Evolutionary conservation across 2,888 invertebrate species (phyloP).

Genomic region (Strigamia transsilvanica): DNA sequence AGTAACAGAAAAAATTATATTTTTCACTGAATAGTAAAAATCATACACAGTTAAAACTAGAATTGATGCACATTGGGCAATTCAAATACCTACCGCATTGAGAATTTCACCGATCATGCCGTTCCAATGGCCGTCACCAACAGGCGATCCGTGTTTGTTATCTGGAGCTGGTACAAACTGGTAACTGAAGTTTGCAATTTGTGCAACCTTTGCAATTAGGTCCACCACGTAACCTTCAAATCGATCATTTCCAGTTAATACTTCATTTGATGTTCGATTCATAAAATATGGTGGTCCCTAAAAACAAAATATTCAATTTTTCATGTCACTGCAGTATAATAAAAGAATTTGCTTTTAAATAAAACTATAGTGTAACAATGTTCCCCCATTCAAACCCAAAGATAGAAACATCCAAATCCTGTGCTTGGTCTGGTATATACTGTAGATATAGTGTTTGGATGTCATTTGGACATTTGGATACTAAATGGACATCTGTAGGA

Average conservation of each 20-base stretch:
- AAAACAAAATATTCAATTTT: slow-evolving; percentile 54
- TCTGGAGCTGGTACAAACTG: slow-evolving; percentile 76
- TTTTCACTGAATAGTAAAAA: too few species aligned
- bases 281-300: slow-evolving; percentile 91
- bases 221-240: slow-evolving; percentile 91
- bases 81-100: slow-evolving; percentile 58
- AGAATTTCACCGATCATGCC: slow-evolving; percentile 58
- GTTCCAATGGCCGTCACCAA: slow-evolving; percentile 57
- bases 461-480: too few species aligned
- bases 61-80: too few species aligned
- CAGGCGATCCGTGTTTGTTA: slow-evolving; percentile 57
- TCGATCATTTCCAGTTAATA: slow-evolving; percentile 80
- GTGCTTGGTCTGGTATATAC: too few species aligned
- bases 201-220: slow-evolving; percentile 80
- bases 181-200: slow-evolving; percentile 82
- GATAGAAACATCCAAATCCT: too few species aligned
- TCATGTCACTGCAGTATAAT: too few species aligned
- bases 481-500: too few species aligned
- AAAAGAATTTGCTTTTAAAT: too few species aligned
- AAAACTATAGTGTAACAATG: too few species aligned
- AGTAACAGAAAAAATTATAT: slow-evolving; percentile 59
- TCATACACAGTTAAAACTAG: too few species aligned
- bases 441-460: too few species aligned
- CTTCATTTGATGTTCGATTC: slow-evolving; percentile 77
- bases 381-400: too few species aligned